Base-by-base conservation (phyloP, 1,140 invertebrate species). In the Hyles vespertilio region DNA sequence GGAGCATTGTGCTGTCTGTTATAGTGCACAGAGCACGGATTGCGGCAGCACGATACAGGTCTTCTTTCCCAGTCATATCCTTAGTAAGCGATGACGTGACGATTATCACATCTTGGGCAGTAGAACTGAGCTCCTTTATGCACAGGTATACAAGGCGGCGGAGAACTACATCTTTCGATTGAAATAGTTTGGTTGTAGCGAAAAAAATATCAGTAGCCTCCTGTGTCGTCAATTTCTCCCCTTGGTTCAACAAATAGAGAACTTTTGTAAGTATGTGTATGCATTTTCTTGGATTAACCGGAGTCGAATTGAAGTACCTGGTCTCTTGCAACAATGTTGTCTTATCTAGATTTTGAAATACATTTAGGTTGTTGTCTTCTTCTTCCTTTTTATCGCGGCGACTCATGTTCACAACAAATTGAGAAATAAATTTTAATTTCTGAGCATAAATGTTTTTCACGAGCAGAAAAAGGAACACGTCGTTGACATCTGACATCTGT, bases 171-270 rank as follows among this genome's bases (percentile, higher is more conserved):
- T 99, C 98, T 74, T 96, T 96, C 0, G 96, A 98, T 85, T 99
- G 98, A 86, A 99, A 99, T 3, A 99, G 89, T 89, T 99, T 99
- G 0, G 98, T 99, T 93, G 99, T 98, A 7, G 98, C 98, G 91
- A 99, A 99, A 87, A 99, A 99, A 43, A 96, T 94, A 77, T 99
- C 98, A 5, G 98, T 99, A 0, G 98, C 98, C 90, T 99, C 98
- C 55, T 94, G 96, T 2, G 94, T 93, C 8, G 95, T 95, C 59
- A 99, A 90, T 60, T 93, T 92, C 79, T 99, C 98, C 8, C 79
- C 79, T 81, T 95, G 97, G 84, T 99, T 98, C 12, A 99, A 89
- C 56, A 99, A 89, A 84, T 98, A 99, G 4, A 99, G 89, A 59
- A 99, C 95, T 89, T 99, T 99, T 46, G 97, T 98, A 22, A 99